Evolutionary conservation across 2,888 invertebrate species (phyloP), one percentile per base, ranked within the genome.

Genomic region (Sarcophaga subvicina): DNA sequence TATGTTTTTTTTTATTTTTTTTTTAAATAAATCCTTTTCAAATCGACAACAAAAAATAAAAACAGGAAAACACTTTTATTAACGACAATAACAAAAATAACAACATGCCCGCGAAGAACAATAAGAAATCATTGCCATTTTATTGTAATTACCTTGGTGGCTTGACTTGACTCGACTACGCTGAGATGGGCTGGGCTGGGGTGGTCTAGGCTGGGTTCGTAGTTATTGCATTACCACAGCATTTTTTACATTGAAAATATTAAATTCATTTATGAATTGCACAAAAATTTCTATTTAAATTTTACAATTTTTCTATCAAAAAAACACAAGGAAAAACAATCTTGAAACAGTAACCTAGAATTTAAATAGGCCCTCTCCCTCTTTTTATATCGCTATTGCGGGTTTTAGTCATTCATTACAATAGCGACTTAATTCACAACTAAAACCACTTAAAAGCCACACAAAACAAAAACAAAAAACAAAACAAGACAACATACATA

Each of bases 351-450:
- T 87, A 84, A 86, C 86, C 83, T 70, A 86, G 72, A 78, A 78
- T 66, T 70, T 45, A 62, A 63, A 66, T 12, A 66, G 49, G 70
- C 71, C 59, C 62, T 27, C 59, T n/a, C n/a, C 10, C 10, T 62
- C 37, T 67, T 67, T 67, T 64, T 66, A 14, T 54, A 2, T 54
- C 12, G 12, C 4, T 54, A 3, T 54, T 54, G 54, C 54, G 17
- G 54, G 14, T 54, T 54, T 72, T 77, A 72, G 76, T 85, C 72
- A 80, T 71, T 71, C 83, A 89, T 88, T 90, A 92, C 92, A 92
- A 92, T 92, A 92, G 91, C 89, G 91, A 90, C 92, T 92, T 92
- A 92, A 92, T 92, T 92, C 91, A 92, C 92, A 92, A 92, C 91
- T 92, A 92, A 92, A 92, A 90, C 91, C 92, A 89, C 92, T 92